Evolutionary conservation across 2,888 invertebrate genomes (phyloP).

Genomic region (Tetragonula carbonaria): DNA sequence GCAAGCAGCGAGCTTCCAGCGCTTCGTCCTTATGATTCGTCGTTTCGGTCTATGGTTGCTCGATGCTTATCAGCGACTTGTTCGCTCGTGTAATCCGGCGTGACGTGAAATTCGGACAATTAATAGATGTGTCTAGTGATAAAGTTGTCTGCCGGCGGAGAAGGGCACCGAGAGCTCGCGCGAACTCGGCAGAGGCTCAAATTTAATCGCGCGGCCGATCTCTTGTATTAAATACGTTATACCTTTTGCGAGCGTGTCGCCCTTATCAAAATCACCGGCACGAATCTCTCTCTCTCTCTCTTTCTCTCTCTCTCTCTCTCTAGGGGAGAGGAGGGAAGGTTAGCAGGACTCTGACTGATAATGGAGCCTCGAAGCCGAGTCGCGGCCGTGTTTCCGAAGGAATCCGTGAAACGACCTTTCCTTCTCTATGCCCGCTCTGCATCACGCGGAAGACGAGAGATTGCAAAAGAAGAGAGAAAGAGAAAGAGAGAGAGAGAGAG

Average conservation of each 20-base stretch:
- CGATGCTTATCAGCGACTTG: constrained; percentile 30
- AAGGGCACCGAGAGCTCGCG: neutral
- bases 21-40: constrained; percentile 32
- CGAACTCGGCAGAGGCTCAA: constrained; percentile 8
- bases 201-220: constrained; percentile 44
- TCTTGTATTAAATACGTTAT: constrained; percentile 53
- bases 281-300: constrained; percentile 8
- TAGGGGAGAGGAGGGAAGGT: constrained; percentile 11
- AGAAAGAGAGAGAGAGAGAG: neutral
- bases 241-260: constrained; percentile 48
- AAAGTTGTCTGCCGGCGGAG: constrained; percentile 12
- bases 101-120: constrained; percentile 56
- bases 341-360: constrained; percentile 49
- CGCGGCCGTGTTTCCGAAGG: constrained; percentile 58
- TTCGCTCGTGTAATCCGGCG: constrained; percentile 34
- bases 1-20: neutral
- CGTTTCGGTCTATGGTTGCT: neutral
- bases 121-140: constrained; percentile 54
- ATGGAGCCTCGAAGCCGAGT: constrained; percentile 47
- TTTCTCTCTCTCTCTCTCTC: too few species aligned
- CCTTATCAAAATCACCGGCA: constrained; percentile 58
- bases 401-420: constrained; percentile 59
- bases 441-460: neutral
- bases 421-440: constrained; percentile 22
- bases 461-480: neutral